Evolutionary conservation across 2,888 invertebrate genomes (phyloP), one percentile per base, ranked within the genome.

Genomic region (Lasioglossum calceatum): DNA sequence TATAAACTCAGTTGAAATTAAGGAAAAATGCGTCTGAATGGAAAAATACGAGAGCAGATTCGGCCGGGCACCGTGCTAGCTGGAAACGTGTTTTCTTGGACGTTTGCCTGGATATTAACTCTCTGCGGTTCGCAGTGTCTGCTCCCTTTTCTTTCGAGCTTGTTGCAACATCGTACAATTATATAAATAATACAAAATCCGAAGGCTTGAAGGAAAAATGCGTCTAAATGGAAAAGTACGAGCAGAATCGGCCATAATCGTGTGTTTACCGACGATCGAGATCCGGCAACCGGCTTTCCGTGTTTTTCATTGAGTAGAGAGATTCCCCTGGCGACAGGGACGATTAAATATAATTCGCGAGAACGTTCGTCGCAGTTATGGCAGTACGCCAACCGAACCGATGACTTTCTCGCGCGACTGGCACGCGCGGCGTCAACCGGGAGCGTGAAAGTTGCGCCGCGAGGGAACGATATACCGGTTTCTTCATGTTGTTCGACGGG

Each of bases 391-490:
- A 81, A 61, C 39, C n/a, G 42, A 54, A n/a, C n/a, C 73, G 58
- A 77, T 85, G 75, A 77, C 86, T 85, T 87, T 87, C 85, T 64
- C 23, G 39, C 14, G 79, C 64, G 71, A 77, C 58, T 14, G 71
- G 72, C n/a, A 70, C 73, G 73, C 72, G 82, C 44, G 36, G 47
- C 64, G 47, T 58, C 47, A 77, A 79, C 77, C 80, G 73, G 86
- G 88, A 89, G 87, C 82, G 91, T 87, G 92, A 92, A 92, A 92
- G 92, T 92, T 90, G 89, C 79, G 79, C 85, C 84, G 83, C 88
- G 79, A 87, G 81, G 78, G 85, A 89, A 85, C 83, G 87, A 4
- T 14, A 88, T 89, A 91, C 91, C 91, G 89, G 91, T 88, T 91
- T 87, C 39, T 74, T 58, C 54, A 61, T 54, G 72, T 47, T 70